A percentile compares a stretch with the other conserved stretches of the same genome.
Conservation (phyloP, 2,113 vertebrate species). For the Hemichromis elongatus region DNA sequence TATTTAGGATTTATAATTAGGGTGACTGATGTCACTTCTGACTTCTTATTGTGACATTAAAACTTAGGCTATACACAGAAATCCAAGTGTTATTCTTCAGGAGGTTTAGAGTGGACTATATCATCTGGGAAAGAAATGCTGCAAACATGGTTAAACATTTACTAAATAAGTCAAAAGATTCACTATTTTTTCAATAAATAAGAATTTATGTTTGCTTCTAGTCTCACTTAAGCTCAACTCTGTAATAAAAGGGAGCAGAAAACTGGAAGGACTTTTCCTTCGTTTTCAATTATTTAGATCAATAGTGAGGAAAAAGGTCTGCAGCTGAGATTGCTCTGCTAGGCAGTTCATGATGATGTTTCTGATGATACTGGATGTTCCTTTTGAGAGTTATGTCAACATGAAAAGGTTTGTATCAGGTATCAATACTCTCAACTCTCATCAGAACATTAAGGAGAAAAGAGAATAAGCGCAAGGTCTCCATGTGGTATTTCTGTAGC, state of each 20-base stretch:
- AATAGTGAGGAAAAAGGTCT: neutral
- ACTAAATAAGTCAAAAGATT: neutral
- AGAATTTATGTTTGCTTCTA: neutral
- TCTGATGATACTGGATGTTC: neutral
- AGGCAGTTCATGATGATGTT: neutral
- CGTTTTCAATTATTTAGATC: neutral
- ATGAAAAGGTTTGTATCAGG: neutral
- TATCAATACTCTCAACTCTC: neutral
- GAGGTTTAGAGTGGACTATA: neutral
- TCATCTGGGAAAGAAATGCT: neutral
- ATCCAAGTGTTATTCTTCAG: neutral
- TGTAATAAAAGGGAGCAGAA: neutral
- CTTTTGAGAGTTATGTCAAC: neutral
- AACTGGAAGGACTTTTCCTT: neutral
- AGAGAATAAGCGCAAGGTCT: neutral
- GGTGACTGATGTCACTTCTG: neutral
- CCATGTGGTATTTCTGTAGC: neutral
- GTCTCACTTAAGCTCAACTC: neutral
- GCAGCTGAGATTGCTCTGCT: neutral
- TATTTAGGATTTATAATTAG: neutral
- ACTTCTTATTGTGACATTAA: neutral
- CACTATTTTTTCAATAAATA: neutral
- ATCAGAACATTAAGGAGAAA: neutral
- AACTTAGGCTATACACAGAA: neutral
- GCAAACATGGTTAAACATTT: neutral